Evolutionary conservation across 2,113 vertebrate genomes (phyloP).

Genomic region (Lontra canadensis): DNA sequence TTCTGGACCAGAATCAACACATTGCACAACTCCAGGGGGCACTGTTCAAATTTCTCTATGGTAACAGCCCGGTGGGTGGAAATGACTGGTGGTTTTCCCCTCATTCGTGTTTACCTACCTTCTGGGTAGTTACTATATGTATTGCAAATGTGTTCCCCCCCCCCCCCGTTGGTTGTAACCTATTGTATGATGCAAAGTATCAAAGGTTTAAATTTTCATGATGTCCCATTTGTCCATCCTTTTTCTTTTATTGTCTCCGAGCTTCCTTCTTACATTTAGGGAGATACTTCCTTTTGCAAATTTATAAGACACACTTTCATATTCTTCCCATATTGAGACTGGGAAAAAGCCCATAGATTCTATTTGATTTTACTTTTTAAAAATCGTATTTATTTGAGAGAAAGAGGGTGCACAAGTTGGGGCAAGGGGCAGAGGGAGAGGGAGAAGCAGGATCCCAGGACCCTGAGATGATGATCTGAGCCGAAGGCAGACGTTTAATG

Average conservation of each 20-base stretch:
- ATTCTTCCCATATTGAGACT: not conserved
- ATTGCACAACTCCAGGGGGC: not conserved
- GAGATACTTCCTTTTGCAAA: not conserved
- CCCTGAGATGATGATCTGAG: not conserved
- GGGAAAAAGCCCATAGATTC: not conserved
- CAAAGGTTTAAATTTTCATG: not conserved
- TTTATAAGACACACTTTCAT: slow-evolving; percentile 8
- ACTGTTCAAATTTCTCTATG: not conserved
- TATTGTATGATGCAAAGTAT: not conserved
- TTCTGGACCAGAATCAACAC: not conserved
- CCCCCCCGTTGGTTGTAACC: not conserved
- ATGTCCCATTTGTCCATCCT: not conserved
- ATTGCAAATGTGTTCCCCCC: not conserved
- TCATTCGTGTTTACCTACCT: not conserved
- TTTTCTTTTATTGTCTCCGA: not conserved
- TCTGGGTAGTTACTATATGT: not conserved
- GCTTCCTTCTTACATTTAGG: not conserved
- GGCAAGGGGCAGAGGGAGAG: not conserved
- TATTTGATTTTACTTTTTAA: not conserved
- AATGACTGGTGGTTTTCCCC: not conserved
- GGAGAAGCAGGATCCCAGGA: not conserved
- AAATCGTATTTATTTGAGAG: not conserved
- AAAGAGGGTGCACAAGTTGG: not conserved
- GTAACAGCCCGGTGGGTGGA: not conserved
- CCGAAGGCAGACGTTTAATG: not conserved